These are phyloP conservation scores for Brachystomella parvula DNA, from an alignment of 1,140 invertebrate genomes.

Conservation along the genomic window DNA sequence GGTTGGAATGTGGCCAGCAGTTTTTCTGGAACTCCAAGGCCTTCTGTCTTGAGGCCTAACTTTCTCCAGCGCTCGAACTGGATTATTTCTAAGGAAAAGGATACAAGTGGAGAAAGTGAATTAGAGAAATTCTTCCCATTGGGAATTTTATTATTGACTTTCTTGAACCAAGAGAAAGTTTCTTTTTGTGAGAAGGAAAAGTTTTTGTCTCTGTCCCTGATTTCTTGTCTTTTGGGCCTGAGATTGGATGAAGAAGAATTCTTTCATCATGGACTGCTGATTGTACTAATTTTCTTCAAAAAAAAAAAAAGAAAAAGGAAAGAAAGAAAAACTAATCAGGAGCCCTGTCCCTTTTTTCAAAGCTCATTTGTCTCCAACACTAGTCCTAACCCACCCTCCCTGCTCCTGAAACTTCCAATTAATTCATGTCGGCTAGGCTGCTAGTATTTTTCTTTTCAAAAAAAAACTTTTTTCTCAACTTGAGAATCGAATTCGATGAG, in stretches of 20 bases:
- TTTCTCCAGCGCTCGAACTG: neutral
- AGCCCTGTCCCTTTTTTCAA: slow-evolving; percentile 1
- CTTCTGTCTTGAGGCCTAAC: neutral
- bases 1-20: slow-evolving; percentile 8
- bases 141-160: slow-evolving; percentile 12
- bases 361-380: slow-evolving; percentile 18
- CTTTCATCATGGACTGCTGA: slow-evolving; percentile 20
- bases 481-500: too few species aligned
- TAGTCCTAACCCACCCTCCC: slow-evolving; percentile 9
- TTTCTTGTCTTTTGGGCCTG: neutral
- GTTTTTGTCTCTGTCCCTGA: slow-evolving; percentile 3
- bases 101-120: slow-evolving; percentile 1
- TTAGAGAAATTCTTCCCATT: neutral
- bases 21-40: neutral
- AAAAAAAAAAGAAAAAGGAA: slow-evolving; percentile 15
- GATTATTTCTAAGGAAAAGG: too few species aligned
- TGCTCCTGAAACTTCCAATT: slow-evolving; percentile 3
- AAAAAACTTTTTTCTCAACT: neutral
- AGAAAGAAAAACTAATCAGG: slow-evolving; percentile 11
- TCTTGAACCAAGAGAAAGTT: too few species aligned
- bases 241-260: neutral
- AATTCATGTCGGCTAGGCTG: neutral
- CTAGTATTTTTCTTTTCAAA: neutral
- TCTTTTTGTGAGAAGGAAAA: neutral
- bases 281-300: slow-evolving; percentile 17